These are phyloP conservation scores for Saccostrea cuccullata DNA, from an alignment of 1,140 invertebrate genomes.

Conservation along the genomic window DNA sequence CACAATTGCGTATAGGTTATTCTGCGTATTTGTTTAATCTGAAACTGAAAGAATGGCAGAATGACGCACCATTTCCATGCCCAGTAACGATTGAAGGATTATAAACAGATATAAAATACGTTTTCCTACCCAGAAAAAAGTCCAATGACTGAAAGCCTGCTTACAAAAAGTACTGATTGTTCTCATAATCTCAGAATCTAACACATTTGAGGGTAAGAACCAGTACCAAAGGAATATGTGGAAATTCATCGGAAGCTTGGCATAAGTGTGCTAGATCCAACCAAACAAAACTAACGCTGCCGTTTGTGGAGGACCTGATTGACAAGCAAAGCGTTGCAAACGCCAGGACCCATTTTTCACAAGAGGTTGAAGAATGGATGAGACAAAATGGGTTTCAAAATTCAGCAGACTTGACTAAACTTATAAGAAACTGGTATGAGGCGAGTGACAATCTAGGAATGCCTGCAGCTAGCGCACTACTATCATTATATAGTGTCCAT, in stretches of 20 bases:
- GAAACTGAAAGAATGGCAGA: background rate
- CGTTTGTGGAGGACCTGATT: background rate
- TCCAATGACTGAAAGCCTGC: background rate
- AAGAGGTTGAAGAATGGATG: conserved; percentile 9
- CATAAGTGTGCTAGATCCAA: background rate
- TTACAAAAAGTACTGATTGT: conserved; percentile 40
- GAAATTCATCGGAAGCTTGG: conserved; percentile 20
- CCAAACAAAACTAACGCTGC: background rate
- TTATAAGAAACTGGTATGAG: conserved; percentile 34
- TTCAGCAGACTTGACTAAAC: background rate
- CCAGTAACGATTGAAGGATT: background rate
- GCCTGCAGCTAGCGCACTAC: conserved; percentile 2
- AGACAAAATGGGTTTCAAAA: background rate
- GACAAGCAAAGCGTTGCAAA: conserved; percentile 22
- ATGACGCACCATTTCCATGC: background rate
- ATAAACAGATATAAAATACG: background rate
- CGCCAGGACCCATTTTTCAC: background rate
- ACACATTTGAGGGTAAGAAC: conserved; percentile 23
- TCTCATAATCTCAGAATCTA: conserved; percentile 52
- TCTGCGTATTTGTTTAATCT: background rate
- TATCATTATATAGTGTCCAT: too few species aligned
- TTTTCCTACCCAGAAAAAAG: conserved; percentile 40
- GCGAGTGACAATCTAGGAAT: conserved; percentile 21
- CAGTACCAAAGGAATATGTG: conserved; percentile 10
- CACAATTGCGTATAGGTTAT: background rate